phyloP scores from a whole-genome alignment of 1,140 invertebrate species.

The Anastatus disparis region DNA sequence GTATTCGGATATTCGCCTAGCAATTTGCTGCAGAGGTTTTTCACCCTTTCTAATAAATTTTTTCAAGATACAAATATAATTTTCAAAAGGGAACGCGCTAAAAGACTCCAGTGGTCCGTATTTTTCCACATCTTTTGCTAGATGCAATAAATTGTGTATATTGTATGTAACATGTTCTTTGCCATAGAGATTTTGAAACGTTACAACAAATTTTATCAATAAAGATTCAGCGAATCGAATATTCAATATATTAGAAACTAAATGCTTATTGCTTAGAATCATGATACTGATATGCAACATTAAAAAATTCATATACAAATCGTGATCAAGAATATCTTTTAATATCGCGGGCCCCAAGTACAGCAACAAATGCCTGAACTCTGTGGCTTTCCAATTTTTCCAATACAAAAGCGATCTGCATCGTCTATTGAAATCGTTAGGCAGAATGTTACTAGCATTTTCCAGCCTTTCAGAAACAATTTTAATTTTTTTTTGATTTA shows the following conservation, averaged over 20 bases:
- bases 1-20: neutral
- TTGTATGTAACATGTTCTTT: conserved; percentile 41
- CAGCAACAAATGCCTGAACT: neutral
- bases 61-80: conserved; percentile 19
- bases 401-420: conserved; percentile 18
- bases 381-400: conserved; percentile 1
- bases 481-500: conserved; percentile 21
- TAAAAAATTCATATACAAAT: neutral
- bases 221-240: neutral
- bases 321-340: too few relatives aligned
- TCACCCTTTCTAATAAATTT: conserved; percentile 11
- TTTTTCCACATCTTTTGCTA: conserved; percentile 39
- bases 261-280: neutral
- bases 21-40: neutral
- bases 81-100: conserved; percentile 22
- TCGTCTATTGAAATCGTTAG: neutral
- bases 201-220: neutral
- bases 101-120: conserved; percentile 35
- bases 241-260: neutral
- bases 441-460: conserved; percentile 37
- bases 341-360: too few relatives aligned
- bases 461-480: conserved; percentile 1
- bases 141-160: too few relatives aligned
- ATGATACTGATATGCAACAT: neutral
- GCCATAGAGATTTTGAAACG: conserved; percentile 31